A percentile compares a stretch with the other conserved stretches of the same genome.
Evolutionary conservation across 2,113 vertebrate species (phyloP).

Genomic region (Microtus ochrogaster): DNA sequence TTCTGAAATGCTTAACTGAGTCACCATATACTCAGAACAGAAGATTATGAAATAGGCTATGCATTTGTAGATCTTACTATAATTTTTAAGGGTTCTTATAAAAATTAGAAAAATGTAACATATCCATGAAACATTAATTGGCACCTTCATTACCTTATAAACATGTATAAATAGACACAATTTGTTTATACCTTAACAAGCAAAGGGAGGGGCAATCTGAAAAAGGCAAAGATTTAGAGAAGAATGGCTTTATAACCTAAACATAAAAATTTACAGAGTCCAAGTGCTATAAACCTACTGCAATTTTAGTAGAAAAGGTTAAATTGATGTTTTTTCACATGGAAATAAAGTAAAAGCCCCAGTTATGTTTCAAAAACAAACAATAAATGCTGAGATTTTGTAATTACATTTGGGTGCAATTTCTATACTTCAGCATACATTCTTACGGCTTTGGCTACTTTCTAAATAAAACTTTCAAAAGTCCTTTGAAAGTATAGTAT

Average conservation of each 20-base stretch:
- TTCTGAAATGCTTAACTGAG: conserved; percentile 37
- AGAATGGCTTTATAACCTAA: background rate
- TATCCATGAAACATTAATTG: background rate
- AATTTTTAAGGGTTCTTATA: conserved; percentile 9
- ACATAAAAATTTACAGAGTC: background rate
- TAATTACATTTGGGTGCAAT: background rate
- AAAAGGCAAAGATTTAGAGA: background rate
- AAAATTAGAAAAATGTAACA: background rate
- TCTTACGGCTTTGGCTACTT: background rate
- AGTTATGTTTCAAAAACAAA: conserved; percentile 36
- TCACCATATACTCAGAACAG: background rate
- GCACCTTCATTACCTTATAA: background rate
- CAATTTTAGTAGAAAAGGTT: background rate
- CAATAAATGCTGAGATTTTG: background rate
- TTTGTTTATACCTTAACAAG: background rate
- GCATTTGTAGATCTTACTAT: background rate
- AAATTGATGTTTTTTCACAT: background rate
- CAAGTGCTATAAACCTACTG: background rate
- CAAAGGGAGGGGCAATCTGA: background rate
- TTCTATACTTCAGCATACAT: background rate
- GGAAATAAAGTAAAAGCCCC: background rate
- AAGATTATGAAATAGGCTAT: background rate
- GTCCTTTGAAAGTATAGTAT: background rate
- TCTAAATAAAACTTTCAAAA: background rate
- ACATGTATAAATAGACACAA: background rate